These are phyloP conservation scores for Oceanodroma tethys DNA, from an alignment of 2,113 vertebrate species.

Conservation along the genomic window DNA sequence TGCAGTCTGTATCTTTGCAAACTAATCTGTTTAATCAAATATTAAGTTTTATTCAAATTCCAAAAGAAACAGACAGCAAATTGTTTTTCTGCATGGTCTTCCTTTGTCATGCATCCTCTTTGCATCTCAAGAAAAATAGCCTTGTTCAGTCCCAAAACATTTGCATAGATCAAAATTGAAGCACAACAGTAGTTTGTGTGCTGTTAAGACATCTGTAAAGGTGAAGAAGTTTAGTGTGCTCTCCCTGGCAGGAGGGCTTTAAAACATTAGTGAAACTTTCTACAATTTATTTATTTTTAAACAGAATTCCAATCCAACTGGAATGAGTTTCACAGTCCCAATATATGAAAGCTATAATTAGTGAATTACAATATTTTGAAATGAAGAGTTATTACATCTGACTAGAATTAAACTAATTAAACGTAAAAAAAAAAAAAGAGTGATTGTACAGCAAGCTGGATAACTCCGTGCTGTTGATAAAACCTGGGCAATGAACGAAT, in stretches of 20 bases:
- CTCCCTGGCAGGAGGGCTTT: not conserved
- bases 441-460: not conserved
- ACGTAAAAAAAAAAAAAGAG: not conserved
- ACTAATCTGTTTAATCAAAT: conserved; percentile 86
- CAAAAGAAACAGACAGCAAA: conserved; percentile 79
- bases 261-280: conserved; percentile 18
- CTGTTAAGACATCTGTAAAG: conserved; percentile 59
- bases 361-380: conserved; percentile 51
- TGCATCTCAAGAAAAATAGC: conserved; percentile 90
- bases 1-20: conserved; percentile 78
- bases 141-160: conserved; percentile 74
- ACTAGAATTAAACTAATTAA: conserved; percentile 50
- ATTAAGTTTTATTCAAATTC: conserved; percentile 88
- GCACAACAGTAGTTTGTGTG: conserved; percentile 57
- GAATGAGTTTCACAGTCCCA: not conserved
- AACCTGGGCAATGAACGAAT: not conserved
- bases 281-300: conserved; percentile 22
- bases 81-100: conserved; percentile 77
- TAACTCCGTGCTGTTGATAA: not conserved
- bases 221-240: conserved; percentile 52
- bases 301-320: conserved; percentile 21
- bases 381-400: conserved; percentile 36
- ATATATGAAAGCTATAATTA: conserved; percentile 25
- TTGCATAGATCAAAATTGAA: conserved; percentile 80
- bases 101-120: conserved; percentile 81